Evolutionary conservation across 2,113 vertebrate species (phyloP).

Genomic region (Thunnus maccoyii): DNA sequence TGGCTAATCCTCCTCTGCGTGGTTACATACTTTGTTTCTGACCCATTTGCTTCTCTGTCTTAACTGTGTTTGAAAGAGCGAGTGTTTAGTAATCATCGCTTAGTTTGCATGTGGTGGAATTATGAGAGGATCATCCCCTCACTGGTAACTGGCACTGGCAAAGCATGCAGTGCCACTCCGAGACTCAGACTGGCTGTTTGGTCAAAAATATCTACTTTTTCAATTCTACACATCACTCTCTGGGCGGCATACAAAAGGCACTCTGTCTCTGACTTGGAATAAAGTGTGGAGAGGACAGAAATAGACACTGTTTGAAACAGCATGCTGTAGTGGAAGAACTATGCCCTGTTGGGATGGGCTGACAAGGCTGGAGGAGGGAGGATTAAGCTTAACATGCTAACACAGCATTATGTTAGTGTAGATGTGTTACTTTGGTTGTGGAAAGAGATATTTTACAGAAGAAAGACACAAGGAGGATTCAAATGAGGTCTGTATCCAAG

Average conservation of each 20-base stretch:
- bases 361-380: constrained; percentile 63
- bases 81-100: constrained; percentile 66
- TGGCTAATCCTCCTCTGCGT: constrained; percentile 47
- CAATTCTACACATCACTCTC: constrained; percentile 78
- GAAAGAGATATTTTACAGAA: constrained; percentile 18
- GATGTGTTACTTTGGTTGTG: constrained; percentile 12
- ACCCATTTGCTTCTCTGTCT: constrained; percentile 43
- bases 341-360: constrained; percentile 73
- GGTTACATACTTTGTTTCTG: constrained; percentile 62
- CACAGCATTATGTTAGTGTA: constrained; percentile 20
- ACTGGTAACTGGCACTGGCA: constrained; percentile 67
- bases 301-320: constrained; percentile 83
- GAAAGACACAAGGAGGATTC: background rate
- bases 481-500: background rate
- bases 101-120: constrained; percentile 64
- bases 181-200: constrained; percentile 64
- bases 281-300: constrained; percentile 82
- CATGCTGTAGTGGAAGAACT: constrained; percentile 82
- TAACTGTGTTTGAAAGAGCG: constrained; percentile 59
- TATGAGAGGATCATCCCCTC: constrained; percentile 62
- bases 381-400: constrained; percentile 51
- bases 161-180: constrained; percentile 58
- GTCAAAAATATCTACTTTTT: constrained; percentile 78
- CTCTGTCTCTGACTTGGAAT: constrained; percentile 85
- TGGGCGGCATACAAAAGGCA: constrained; percentile 83